phyloP scores from a whole-genome alignment of 2,888 invertebrate genomes.

The Polyommatus icarus region DNA sequence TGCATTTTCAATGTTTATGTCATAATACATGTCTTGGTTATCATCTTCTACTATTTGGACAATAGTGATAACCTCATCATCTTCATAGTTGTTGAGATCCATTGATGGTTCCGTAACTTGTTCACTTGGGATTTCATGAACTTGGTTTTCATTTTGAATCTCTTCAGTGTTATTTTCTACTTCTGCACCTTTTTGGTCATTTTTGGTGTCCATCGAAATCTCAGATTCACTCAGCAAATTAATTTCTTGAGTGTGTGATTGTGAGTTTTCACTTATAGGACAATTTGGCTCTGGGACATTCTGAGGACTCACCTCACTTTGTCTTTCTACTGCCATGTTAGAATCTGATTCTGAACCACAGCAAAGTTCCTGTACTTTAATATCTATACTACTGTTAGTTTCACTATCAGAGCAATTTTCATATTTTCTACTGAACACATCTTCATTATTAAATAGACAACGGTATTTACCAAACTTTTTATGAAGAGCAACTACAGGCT shows the following conservation, averaged over 20 bases:
- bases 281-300: constrained; percentile 44
- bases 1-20: constrained; percentile 66
- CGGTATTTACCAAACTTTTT: constrained; percentile 82
- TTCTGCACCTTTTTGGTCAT: constrained; percentile 14
- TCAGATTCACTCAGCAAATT: not conserved
- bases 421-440: constrained; percentile 59
- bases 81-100: constrained; percentile 62
- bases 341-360: constrained; percentile 76
- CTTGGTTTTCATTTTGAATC: constrained; percentile 29
- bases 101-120: constrained; percentile 51
- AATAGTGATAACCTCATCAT: constrained; percentile 75
- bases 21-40: constrained; percentile 65
- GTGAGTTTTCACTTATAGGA: constrained; percentile 1
- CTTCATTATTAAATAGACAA: constrained; percentile 71
- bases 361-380: constrained; percentile 67
- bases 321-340: constrained; percentile 64
- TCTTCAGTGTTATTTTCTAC: constrained; percentile 30
- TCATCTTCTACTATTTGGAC: constrained; percentile 78
- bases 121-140: constrained; percentile 30
- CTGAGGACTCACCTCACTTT: constrained; percentile 62
- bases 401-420: constrained; percentile 76
- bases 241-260: not conserved
- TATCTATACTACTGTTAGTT: constrained; percentile 72
- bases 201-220: not conserved
- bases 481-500: constrained; percentile 66